Evolutionary conservation across 2,888 invertebrate genomes (phyloP).

Genomic region (Andrena hattorfiana): DNA sequence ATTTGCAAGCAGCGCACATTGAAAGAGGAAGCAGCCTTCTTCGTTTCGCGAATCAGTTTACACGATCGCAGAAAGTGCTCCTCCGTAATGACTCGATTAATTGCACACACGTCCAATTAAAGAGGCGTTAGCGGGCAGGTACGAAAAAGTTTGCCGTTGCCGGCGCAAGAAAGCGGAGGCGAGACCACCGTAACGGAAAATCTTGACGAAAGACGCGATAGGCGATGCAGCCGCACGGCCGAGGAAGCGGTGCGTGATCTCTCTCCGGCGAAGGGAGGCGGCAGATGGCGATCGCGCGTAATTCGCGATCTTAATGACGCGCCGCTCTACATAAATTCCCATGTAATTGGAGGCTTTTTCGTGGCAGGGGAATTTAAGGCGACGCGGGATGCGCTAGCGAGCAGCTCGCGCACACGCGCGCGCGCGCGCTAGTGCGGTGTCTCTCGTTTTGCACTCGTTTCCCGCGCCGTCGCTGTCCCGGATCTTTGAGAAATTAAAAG

Average conservation of each 20-base stretch:
- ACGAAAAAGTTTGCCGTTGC: not conserved
- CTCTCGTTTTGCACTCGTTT: conserved; percentile 32
- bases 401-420: too few relatives aligned
- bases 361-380: conserved; percentile 78
- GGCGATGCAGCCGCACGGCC: conserved; percentile 34
- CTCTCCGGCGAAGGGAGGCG: not conserved
- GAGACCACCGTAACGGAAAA: conserved; percentile 27
- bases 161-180: conserved; percentile 8
- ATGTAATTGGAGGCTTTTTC: conserved; percentile 82
- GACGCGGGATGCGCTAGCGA: conserved; percentile 25
- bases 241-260: conserved; percentile 35
- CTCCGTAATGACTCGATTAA: conserved; percentile 18
- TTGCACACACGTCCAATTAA: conserved; percentile 29
- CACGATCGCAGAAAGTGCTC: not conserved
- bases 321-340: conserved; percentile 82
- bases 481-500: conserved; percentile 50
- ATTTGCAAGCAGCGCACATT: too few relatives aligned
- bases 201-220: conserved; percentile 25
- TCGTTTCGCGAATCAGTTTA: not conserved
- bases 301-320: conserved; percentile 82
- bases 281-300: conserved; percentile 56
- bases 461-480: not conserved
- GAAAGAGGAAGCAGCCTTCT: too few relatives aligned
- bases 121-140: not conserved
- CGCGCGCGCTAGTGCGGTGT: not conserved